Percentiles rank a stretch among this genome's conserved stretches.
Conservation (phyloP, 2,888 invertebrate genomes). For the Mythimna lalbum region DNA sequence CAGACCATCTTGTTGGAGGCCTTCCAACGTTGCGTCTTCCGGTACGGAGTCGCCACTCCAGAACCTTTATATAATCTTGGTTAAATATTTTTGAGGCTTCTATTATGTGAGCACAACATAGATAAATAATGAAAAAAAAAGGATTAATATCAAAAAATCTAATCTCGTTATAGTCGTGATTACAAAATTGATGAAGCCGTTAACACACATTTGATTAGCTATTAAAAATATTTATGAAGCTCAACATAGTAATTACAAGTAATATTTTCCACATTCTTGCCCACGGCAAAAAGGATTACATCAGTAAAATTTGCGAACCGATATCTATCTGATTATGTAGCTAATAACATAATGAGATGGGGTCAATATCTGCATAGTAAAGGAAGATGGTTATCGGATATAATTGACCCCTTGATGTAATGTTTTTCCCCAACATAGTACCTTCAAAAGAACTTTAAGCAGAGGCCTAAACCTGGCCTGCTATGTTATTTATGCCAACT, state of each 20-base stretch:
- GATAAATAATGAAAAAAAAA: background rate
- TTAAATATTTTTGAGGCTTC: too few species aligned
- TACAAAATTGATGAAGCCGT: slow-evolving; percentile 13
- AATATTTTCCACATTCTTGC: slow-evolving; percentile 34
- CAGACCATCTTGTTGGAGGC: too few species aligned
- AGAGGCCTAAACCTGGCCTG: background rate
- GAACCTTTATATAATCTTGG: too few species aligned
- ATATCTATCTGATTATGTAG: slow-evolving; percentile 20
- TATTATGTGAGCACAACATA: background rate
- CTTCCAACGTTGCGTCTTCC: too few species aligned
- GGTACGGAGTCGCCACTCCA: too few species aligned
- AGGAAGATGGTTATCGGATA: slow-evolving; percentile 41
- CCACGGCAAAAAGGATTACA: slow-evolving; percentile 31
- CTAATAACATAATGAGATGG: slow-evolving; percentile 20
- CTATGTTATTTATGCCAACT: too few species aligned
- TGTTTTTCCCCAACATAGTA: background rate
- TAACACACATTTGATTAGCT: slow-evolving; percentile 21
- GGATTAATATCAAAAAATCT: background rate
- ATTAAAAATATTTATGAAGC: slow-evolving; percentile 29
- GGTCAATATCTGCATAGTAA: slow-evolving; percentile 30
- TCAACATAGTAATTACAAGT: slow-evolving; percentile 33
- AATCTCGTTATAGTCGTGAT: background rate
- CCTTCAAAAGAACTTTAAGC: background rate
- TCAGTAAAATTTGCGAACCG: slow-evolving; percentile 43
- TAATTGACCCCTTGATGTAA: slow-evolving; percentile 43